phyloP scores from a whole-genome alignment of 2,113 vertebrate species.

The Arenaria interpres region DNA sequence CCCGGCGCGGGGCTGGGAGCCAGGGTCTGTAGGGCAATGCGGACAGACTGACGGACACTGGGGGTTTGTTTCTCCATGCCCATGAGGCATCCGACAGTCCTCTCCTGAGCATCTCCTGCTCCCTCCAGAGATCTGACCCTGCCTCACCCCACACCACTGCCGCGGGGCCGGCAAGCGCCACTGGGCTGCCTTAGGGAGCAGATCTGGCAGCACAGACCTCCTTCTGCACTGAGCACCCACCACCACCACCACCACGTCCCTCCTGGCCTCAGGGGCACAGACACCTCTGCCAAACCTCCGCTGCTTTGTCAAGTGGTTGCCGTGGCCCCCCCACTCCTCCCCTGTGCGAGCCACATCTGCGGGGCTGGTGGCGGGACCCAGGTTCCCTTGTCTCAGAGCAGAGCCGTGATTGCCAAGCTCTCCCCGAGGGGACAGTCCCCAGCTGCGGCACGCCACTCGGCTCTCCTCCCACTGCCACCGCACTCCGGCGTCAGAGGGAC shows the following conservation, averaged over 20 bases:
- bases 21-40: rapidly evolving
- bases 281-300: not conserved
- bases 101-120: not conserved
- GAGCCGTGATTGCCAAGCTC: not conserved
- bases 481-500: not conserved
- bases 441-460: not conserved
- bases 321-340: no score
- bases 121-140: not conserved
- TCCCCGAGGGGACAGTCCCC: not conserved
- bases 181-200: not conserved
- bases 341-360: rapidly evolving
- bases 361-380: not conserved
- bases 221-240: not conserved
- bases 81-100: rapidly evolving
- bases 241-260: not conserved
- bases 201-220: not conserved
- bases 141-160: rapidly evolving
- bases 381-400: not conserved
- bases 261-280: not conserved
- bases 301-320: not conserved
- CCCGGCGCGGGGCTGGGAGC: not conserved
- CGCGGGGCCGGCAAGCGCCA: not conserved
- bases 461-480: not conserved
- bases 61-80: rapidly evolving
- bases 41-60: rapidly evolving